A percentile compares a stretch with the other conserved stretches of the same genome.
Conservation (phyloP, 2,113 vertebrate species). For the Agapornis roseicollis region DNA sequence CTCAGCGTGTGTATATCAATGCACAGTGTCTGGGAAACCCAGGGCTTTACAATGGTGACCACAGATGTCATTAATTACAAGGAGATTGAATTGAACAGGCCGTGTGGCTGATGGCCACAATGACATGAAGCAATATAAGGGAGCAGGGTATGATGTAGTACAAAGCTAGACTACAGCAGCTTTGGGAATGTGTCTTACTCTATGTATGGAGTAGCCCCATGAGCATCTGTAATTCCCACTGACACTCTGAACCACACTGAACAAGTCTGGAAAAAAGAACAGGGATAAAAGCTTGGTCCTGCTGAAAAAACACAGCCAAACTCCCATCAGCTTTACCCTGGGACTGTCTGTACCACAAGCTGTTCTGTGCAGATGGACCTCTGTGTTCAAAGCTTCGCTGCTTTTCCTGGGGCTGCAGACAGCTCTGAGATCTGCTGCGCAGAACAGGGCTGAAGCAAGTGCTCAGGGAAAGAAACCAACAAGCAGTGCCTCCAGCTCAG, state of each 20-base stretch:
- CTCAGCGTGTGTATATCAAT: no score
- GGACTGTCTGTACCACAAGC: rapidly evolving
- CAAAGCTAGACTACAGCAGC: background rate
- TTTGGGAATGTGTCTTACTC: background rate
- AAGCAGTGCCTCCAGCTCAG: rapidly evolving
- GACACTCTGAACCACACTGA: background rate
- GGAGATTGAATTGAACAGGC: background rate
- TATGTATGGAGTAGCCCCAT: background rate
- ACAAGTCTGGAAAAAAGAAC: background rate
- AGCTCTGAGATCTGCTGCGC: background rate
- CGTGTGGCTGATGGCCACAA: background rate
- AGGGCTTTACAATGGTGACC: background rate
- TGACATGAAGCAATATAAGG: background rate
- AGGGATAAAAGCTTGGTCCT: background rate
- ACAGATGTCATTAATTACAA: background rate
- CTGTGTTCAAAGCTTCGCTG: background rate
- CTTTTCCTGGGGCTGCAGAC: background rate
- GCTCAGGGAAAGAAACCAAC: background rate
- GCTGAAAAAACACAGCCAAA: background rate
- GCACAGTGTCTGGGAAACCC: background rate
- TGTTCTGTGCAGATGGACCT: background rate
- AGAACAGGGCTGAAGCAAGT: background rate
- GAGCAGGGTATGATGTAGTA: background rate
- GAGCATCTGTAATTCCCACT: background rate
- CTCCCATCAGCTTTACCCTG: background rate